phyloP scores from a whole-genome alignment of 2,888 invertebrate species.

The Morpho helenor region DNA sequence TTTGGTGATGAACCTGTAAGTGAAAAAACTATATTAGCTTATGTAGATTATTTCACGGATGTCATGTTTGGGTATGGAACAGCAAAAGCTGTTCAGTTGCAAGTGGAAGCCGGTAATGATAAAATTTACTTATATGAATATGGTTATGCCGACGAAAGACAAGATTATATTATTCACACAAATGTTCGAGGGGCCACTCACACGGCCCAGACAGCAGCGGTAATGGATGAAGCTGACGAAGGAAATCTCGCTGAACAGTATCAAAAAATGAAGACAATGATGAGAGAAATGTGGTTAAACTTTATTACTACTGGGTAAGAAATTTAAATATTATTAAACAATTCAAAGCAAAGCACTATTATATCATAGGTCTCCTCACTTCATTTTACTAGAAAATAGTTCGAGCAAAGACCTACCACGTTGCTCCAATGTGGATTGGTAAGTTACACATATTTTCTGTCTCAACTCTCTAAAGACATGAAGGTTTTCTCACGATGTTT shows the following conservation, averaged over 20 bases:
- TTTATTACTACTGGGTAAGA: constrained; percentile 36
- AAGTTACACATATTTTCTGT: too few species aligned
- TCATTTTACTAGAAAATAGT: too few species aligned
- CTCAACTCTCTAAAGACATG: too few species aligned
- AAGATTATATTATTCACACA: constrained; percentile 34
- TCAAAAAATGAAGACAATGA: constrained; percentile 28
- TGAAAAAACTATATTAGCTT: constrained; percentile 36
- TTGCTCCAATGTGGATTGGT: too few species aligned
- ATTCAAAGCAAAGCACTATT: too few species aligned
- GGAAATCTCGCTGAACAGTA: constrained; percentile 22
- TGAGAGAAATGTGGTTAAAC: constrained; percentile 34
- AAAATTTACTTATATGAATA: constrained; percentile 48
- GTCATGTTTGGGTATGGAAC: constrained; percentile 36
- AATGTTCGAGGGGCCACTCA: constrained; percentile 31
- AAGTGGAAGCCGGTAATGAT: constrained; percentile 40
- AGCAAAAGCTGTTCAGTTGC: constrained; percentile 35
- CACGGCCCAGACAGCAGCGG: constrained; percentile 38
- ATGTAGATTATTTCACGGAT: constrained; percentile 55
- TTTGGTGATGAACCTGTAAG: constrained; percentile 37
- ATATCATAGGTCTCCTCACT: too few species aligned
- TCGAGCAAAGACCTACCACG: too few species aligned
- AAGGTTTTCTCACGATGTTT: too few species aligned
- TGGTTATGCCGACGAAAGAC: constrained; percentile 37
- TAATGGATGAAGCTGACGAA: constrained; percentile 33
- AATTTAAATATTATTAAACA: background rate